Evolutionary conservation across 1,140 invertebrate genomes (phyloP), one percentile per base, ranked within the genome.

Genomic region (Nebria ingens): DNA sequence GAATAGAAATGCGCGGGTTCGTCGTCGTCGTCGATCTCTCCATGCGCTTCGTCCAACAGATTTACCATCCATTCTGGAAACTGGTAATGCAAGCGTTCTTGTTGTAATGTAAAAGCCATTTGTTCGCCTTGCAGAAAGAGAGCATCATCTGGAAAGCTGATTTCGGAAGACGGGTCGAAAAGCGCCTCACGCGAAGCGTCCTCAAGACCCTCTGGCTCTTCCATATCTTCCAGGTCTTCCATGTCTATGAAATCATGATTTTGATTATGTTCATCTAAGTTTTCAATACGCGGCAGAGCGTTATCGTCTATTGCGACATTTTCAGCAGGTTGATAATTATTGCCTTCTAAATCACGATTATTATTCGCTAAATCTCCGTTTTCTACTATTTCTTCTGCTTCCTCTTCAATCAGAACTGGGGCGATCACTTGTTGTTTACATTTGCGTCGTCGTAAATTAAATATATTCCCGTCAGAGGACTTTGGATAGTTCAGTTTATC

Each of bases 311-410:
- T 12, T 17, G 56, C 19, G 22, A 70, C 64, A 21, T 67, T 61
- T 1, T 64, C 59, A 6, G 59, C 58, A 38, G 66, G 63, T 3
- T 70, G 61, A 56, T 74, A 68, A 58, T 78, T 76, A 58, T 79
- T 78, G 52, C 76, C 76, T 64, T 78, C 74, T 1, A 64, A 65
- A 58, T 79, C 76, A 22, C 76, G 65, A 60, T 78, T 79, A 59
- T 79, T 78, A 61, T 79, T 78, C 2, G 71, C 75, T 9, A 78
- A 64, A 64, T 79, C 76, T 3, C 76, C 75, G 60, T 78, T 79
- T 65, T 78, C 74, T 3, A 77, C 73, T 12, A 62, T 21, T 22
- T 21, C 40, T 3, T 53, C 34, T 0, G 25, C 19, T 12, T n/a
- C 51, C 17, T 21, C 22, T 50, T 58, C 54, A 54, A 42, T 20